These are phyloP conservation scores for Paradisaea rubra DNA, from an alignment of 2,113 vertebrate species.

Conservation along the genomic window DNA sequence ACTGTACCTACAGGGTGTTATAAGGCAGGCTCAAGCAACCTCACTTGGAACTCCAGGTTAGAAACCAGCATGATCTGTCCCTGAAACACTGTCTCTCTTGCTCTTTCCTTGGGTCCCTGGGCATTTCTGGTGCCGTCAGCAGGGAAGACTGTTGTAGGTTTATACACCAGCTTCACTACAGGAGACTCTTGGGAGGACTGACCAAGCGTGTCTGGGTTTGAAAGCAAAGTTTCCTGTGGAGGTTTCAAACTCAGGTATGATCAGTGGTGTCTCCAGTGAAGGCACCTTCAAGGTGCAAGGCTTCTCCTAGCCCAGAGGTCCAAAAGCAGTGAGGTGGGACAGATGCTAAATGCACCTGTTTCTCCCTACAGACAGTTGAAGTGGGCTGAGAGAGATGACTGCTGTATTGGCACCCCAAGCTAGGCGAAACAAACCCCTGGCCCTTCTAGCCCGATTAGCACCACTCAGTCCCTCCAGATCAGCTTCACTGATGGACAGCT, in stretches of 20 bases:
- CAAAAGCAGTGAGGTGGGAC: not conserved
- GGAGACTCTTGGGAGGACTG: not conserved
- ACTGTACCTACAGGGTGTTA: accelerated
- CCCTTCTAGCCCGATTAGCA: not conserved
- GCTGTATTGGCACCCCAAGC: not conserved
- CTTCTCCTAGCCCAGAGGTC: not conserved
- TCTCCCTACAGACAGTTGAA: not conserved
- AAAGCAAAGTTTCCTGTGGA: accelerated
- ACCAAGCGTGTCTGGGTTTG: not conserved
- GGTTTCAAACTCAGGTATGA: not conserved
- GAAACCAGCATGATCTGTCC: not conserved
- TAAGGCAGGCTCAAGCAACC: not conserved
- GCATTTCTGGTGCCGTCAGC: not conserved
- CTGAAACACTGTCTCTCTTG: not conserved
- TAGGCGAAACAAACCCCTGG: not conserved
- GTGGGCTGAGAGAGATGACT: not conserved
- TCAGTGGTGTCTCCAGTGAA: not conserved
- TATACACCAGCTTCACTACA: not conserved
- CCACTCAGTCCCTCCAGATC: not conserved
- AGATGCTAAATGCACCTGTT: not conserved
- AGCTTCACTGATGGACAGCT: not conserved
- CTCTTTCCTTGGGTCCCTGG: not conserved
- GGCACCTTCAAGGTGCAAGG: not conserved
- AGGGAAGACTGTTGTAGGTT: not conserved
- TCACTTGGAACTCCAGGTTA: not conserved